Base-by-base conservation (phyloP, 2,113 vertebrate genomes). In the Jacana jacana region DNA sequence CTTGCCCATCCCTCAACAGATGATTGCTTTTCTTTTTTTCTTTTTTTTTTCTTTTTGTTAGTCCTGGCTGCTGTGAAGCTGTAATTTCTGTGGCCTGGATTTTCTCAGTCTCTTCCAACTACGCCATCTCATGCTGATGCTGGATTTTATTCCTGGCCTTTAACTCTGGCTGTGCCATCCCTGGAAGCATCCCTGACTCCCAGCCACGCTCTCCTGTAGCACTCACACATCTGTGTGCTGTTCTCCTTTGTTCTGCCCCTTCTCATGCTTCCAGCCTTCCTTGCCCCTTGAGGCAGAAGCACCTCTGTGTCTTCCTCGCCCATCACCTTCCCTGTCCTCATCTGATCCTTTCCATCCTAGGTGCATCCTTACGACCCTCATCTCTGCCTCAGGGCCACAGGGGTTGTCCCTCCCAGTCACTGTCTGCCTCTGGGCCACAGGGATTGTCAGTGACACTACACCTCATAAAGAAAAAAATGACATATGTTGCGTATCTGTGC, bases 61-160 rank as follows among this genome's bases (percentile, higher is more conserved):
- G 55, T 81, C 82, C 76, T 15, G 48, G 42, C 72, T 96, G 79
- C 48, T 86, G 63, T 72, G 90, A 96, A 68, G 82, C 79, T 94
- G 88, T 75, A 48, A 54, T 52, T 88, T 88, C 82, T 23, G 4
- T 81, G 69, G 64, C 54, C 76, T 95, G 84, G n/a, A 31, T 94
- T 85, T 94, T 68, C 61, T 89, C 64, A 58, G 0, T 77, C 71
- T 75, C 39, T 68, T 63, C 78, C 9, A 2, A 49, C 54, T 40
- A 18, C 0, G 0, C 42, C 2, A 1, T 64, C 69, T 84, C 39
- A 8, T 10, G 15, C 0, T 20, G 86, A 10, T 76, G 68, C 33
- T 81, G 2, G 3, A 5, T 86, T 75, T 79, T 25, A 37, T 65
- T 49, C 31, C 30, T 79, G 77, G 61, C 61, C 82, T 76, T 63